A percentile compares a stretch with the other conserved stretches of the same genome.
Evolutionary conservation across 2,888 invertebrate species (phyloP).

Genomic region (Lepeophtheirus nordmannii): DNA sequence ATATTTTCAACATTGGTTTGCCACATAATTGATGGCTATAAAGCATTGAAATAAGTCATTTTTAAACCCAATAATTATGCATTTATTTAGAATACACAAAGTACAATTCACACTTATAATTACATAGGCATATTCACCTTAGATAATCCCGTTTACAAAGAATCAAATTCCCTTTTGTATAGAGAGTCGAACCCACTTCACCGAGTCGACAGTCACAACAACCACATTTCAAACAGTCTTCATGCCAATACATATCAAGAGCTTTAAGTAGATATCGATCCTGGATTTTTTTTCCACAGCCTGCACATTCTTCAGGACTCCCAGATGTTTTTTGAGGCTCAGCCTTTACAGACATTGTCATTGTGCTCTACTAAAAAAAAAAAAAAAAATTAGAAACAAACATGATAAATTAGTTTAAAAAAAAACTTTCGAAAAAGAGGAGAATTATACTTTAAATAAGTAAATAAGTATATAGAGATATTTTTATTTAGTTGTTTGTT

Average conservation of each 20-base stretch:
- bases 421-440: too few species aligned
- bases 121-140: conserved; percentile 46
- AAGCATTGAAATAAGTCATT: too few species aligned
- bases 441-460: too few species aligned
- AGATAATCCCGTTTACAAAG: conserved; percentile 81
- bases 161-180: conserved; percentile 75
- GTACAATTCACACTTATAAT: too few species aligned
- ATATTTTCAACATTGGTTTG: too few species aligned
- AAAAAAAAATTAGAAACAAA: not conserved
- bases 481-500: too few species aligned
- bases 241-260: conserved; percentile 80
- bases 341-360: conserved; percentile 19
- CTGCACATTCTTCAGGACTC: conserved; percentile 52
- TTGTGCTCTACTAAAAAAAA: not conserved
- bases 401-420: too few species aligned
- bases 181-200: conserved; percentile 76
- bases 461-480: too few species aligned
- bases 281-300: conserved; percentile 68
- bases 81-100: too few species aligned
- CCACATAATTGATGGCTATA: too few species aligned
- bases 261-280: conserved; percentile 72
- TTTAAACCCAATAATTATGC: too few species aligned
- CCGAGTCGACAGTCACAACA: conserved; percentile 85
- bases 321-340: conserved; percentile 20
- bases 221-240: conserved; percentile 78